phyloP scores from a whole-genome alignment of 2,888 invertebrate species.

The Oxycera nigricornis region DNA sequence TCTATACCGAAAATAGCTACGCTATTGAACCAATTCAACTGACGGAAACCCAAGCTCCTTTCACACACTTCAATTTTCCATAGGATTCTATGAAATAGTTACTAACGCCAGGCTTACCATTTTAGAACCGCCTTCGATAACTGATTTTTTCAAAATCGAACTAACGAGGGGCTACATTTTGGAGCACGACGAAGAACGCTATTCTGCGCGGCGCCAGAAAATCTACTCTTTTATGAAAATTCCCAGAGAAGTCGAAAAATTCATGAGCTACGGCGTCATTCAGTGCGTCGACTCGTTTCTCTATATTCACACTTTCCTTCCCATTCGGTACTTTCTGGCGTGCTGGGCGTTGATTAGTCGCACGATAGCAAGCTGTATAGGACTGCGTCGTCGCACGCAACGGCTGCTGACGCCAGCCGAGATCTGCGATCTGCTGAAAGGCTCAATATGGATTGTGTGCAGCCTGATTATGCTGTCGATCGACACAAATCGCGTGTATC shows the following conservation, averaged over 20 bases:
- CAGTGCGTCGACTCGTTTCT: conserved; percentile 97
- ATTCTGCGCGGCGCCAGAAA: conserved; percentile 91
- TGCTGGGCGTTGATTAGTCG: conserved; percentile 80
- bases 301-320: conserved; percentile 97
- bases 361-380: conserved; percentile 76
- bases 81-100: too few species aligned
- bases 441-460: conserved; percentile 83
- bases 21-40: too few species aligned
- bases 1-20: too few species aligned
- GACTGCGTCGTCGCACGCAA: conserved; percentile 66
- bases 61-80: too few species aligned
- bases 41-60: too few species aligned
- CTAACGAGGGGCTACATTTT: conserved; percentile 90
- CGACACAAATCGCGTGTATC: conserved; percentile 98
- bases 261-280: conserved; percentile 92
- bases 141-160: conserved; percentile 83
- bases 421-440: conserved; percentile 95
- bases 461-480: conserved; percentile 87
- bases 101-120: too few species aligned
- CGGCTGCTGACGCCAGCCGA: conserved; percentile 83
- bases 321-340: conserved; percentile 88
- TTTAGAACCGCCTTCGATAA: conserved; percentile 55
- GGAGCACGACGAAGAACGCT: conserved; percentile 94
- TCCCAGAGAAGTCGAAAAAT: conserved; percentile 89
- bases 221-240: conserved; percentile 97